A percentile compares a stretch with the other conserved stretches of the same genome.
Evolutionary conservation across 2,113 vertebrate genomes (phyloP).

Genomic region (human): DNA sequence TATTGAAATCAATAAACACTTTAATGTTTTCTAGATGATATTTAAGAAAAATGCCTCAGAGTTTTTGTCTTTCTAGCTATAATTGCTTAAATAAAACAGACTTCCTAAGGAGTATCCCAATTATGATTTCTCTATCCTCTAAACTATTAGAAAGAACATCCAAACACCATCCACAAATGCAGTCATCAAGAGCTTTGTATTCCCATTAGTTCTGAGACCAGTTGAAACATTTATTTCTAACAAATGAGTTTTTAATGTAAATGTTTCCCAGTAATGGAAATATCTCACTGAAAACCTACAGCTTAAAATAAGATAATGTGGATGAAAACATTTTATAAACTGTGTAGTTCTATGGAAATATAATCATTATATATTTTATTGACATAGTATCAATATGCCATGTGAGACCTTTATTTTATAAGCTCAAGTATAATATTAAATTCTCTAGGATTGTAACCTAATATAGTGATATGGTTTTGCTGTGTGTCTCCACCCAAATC

Average conservation of each 20-base stretch:
- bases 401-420: not conserved
- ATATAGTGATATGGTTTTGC: not conserved
- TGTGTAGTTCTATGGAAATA: not conserved
- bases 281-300: not conserved
- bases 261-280: not conserved
- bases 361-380: not conserved
- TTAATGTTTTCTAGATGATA: not conserved
- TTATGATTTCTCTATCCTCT: not conserved
- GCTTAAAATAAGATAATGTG: not conserved
- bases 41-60: not conserved
- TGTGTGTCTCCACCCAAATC: too few species aligned
- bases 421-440: not conserved
- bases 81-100: not conserved
- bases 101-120: not conserved
- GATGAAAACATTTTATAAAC: not conserved
- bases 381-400: not conserved
- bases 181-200: not conserved
- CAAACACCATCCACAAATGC: not conserved
- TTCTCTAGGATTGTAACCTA: not conserved
- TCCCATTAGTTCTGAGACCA: not conserved
- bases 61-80: not conserved
- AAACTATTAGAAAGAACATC: not conserved
- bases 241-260: not conserved
- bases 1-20: not conserved
- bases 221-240: not conserved